These are phyloP conservation scores for Ceraclea dissimilis DNA, from an alignment of 2,888 invertebrate species.

Conservation along the genomic window DNA sequence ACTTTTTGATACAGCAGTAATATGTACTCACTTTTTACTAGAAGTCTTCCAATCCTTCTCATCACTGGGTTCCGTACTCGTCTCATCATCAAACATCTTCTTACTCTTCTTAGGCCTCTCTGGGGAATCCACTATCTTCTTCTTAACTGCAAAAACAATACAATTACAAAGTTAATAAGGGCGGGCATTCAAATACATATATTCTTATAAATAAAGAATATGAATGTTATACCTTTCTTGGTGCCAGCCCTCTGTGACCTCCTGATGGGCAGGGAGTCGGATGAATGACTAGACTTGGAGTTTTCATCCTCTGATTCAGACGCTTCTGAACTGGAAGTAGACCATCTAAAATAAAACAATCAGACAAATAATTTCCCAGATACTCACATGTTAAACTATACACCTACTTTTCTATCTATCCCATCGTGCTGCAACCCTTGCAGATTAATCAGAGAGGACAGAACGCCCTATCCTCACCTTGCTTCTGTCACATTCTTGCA, in stretches of 20 bases:
- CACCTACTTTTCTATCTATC: too few relatives aligned
- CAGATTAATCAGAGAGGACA: too few relatives aligned
- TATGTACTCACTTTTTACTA: conserved; percentile 7
- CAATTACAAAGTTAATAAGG: background rate
- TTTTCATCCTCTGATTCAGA: conserved; percentile 40
- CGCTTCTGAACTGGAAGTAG: conserved; percentile 34
- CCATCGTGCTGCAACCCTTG: too few relatives aligned
- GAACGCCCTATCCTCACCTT: too few relatives aligned
- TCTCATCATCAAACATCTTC: conserved; percentile 36
- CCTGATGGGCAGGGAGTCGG: conserved; percentile 40
- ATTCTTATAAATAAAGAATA: background rate
- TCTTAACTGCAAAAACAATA: conserved; percentile 33
- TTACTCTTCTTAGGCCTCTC: conserved; percentile 45
- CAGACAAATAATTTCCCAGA: background rate
- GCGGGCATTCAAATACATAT: too few relatives aligned
- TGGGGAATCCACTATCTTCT: conserved; percentile 37
- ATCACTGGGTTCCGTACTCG: conserved; percentile 41
- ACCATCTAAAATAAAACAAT: conserved; percentile 11
- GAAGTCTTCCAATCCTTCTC: conserved; percentile 36
- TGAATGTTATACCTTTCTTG: background rate
- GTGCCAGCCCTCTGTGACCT: conserved; percentile 29
- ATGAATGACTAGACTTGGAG: conserved; percentile 33
- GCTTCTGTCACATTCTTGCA: too few relatives aligned
- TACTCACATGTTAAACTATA: background rate
- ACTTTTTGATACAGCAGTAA: background rate